Evolutionary conservation across 2,797 vertebrate genomes (phyloP).

Genomic region (Pachyuromys duprasi): DNA sequence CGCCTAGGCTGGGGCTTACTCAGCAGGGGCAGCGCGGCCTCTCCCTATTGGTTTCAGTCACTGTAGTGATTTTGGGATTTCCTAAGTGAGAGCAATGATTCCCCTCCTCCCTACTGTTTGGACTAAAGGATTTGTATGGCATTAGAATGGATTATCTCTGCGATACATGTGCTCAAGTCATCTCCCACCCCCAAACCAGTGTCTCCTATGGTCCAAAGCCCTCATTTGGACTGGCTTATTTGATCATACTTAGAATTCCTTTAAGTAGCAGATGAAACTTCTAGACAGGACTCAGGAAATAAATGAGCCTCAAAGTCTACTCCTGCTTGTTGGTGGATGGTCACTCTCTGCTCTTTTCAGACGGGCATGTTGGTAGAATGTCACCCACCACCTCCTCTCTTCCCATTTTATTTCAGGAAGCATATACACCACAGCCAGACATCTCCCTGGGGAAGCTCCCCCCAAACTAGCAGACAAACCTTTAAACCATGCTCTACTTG

Average conservation of each 20-base stretch:
- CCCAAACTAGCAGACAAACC: not conserved
- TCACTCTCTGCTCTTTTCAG: not conserved
- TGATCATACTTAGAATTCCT: conserved; percentile 52
- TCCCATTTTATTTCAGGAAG: not conserved
- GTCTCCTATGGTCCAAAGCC: not conserved
- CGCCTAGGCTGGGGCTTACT: not conserved
- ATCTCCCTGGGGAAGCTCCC: not conserved
- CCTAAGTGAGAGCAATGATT: not conserved
- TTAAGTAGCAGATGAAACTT: conserved; percentile 1
- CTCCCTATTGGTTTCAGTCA: not conserved
- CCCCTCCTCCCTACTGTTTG: not conserved
- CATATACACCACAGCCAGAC: not conserved
- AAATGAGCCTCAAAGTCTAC: not conserved
- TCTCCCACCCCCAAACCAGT: not conserved
- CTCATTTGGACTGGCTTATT: conserved; percentile 33
- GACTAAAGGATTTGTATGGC: not conserved
- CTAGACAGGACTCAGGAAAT: conserved; percentile 18
- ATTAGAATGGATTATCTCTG: not conserved
- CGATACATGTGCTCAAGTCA: not conserved
- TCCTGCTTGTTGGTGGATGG: not conserved
- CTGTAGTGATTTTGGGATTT: not conserved
- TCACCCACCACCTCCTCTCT: not conserved
- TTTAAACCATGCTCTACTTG: not conserved
- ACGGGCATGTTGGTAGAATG: not conserved
- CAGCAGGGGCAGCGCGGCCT: not conserved